Evolutionary conservation across 2,888 invertebrate genomes (phyloP).

Genomic region (Lottia gigantea): DNA sequence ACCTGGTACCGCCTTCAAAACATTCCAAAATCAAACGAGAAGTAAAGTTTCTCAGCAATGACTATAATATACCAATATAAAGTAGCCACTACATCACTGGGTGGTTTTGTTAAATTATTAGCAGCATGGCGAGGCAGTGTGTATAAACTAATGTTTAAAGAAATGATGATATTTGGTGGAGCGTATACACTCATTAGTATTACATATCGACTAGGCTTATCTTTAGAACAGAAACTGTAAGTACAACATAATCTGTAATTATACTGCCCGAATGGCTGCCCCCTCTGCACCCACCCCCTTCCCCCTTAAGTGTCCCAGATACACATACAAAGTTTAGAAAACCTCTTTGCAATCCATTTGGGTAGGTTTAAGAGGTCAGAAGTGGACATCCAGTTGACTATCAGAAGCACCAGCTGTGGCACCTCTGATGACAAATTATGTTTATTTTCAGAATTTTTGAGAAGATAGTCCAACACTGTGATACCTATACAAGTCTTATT

Average conservation of each 20-base stretch:
- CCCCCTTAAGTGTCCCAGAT: too few relatives aligned
- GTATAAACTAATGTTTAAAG: slow-evolving; percentile 93
- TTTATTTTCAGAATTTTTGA: slow-evolving; percentile 78
- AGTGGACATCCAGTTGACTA: too few relatives aligned
- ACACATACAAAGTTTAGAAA: too few relatives aligned
- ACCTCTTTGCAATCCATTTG: too few relatives aligned
- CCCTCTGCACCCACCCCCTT: too few relatives aligned
- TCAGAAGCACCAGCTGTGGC: too few relatives aligned
- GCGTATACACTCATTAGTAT: slow-evolving; percentile 84
- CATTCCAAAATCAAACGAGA: not conserved
- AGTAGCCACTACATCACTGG: slow-evolving; percentile 54
- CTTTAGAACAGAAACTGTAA: slow-evolving; percentile 79
- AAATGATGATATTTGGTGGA: slow-evolving; percentile 82
- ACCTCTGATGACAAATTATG: too few relatives aligned
- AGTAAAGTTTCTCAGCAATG: slow-evolving; percentile 34
- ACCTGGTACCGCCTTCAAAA: not conserved
- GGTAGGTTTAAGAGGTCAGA: too few relatives aligned
- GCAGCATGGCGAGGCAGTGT: slow-evolving; percentile 94
- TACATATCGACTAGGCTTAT: slow-evolving; percentile 79
- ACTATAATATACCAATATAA: slow-evolving; percentile 58
- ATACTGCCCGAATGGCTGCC: too few relatives aligned
- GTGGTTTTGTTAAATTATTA: slow-evolving; percentile 54
- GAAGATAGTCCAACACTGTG: slow-evolving; percentile 85
- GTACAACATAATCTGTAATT: too few relatives aligned
- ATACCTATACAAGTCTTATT: slow-evolving; percentile 86